Evolutionary conservation across 1,140 invertebrate species (phyloP).

Genomic region (Nasonia vitripennis): DNA sequence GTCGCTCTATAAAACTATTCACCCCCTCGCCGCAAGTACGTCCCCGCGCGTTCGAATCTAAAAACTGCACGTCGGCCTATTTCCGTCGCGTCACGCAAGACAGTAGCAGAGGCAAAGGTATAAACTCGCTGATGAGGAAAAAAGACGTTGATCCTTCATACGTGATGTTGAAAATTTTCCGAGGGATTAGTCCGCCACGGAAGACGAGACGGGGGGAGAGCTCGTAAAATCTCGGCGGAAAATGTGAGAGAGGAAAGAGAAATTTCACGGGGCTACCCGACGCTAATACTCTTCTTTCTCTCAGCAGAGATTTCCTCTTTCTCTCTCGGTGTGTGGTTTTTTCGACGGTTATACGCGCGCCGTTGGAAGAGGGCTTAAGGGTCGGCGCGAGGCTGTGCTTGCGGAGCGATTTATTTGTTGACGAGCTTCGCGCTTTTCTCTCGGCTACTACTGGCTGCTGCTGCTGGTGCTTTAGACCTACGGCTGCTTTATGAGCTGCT

Average conservation of each 20-base stretch:
- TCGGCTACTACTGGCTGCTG: neutral
- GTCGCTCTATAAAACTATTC: neutral
- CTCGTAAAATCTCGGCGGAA: slow-evolving; percentile 35
- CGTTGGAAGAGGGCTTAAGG: neutral
- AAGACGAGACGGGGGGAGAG: neutral
- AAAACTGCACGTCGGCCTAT: neutral
- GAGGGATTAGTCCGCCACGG: slow-evolving; percentile 27
- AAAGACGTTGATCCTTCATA: slow-evolving; percentile 30
- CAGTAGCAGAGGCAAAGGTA: neutral
- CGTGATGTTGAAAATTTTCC: slow-evolving; percentile 36
- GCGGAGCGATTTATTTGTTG: neutral
- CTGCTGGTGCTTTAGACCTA: neutral
- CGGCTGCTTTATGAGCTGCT: neutral
- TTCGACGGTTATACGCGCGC: neutral
- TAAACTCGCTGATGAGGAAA: neutral
- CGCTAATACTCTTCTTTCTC: neutral
- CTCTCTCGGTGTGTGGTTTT: neutral
- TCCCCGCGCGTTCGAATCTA: neutral
- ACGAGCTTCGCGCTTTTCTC: neutral
- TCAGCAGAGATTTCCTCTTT: neutral
- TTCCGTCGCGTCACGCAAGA: neutral
- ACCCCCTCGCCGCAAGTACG: too few relatives aligned
- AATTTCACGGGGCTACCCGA: slow-evolving; percentile 12
- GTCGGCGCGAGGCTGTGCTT: neutral
- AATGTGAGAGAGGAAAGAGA: slow-evolving; percentile 25